A percentile compares a stretch with the other conserved stretches of the same genome.
Conservation (phyloP, 2,113 vertebrate species). For the Hemichromis elongatus region DNA sequence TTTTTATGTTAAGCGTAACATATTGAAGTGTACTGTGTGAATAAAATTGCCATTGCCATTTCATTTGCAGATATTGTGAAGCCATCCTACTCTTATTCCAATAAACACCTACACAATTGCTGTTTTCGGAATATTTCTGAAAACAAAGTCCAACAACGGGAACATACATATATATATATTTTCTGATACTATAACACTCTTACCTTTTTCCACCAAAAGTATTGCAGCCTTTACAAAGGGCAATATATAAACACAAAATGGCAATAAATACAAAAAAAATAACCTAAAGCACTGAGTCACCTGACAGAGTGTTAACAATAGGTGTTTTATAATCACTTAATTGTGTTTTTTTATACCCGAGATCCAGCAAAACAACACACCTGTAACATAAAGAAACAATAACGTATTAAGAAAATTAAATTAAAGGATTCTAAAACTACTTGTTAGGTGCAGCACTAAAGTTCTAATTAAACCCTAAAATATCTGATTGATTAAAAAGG, state of each 20-base stretch:
- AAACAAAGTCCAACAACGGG: background rate
- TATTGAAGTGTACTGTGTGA: background rate
- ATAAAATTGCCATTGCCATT: background rate
- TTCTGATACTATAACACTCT: background rate
- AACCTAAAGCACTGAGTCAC: background rate
- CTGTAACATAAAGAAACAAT: background rate
- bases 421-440: background rate
- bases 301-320: background rate
- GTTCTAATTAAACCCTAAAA: background rate
- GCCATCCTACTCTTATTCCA: background rate
- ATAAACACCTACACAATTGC: background rate
- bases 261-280: background rate
- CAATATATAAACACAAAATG: background rate
- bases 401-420: background rate
- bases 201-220: background rate
- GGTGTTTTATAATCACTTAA: background rate
- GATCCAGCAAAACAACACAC: background rate
- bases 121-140: background rate
- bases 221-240: background rate
- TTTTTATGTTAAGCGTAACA: background rate
- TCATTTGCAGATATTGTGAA: background rate
- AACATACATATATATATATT: background rate
- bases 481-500: background rate
- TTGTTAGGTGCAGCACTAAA: background rate
- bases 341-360: background rate